Evolutionary conservation across 2,113 vertebrate genomes (phyloP), one percentile per base, ranked within the genome.

Genomic region (Siniperca chuatsi): DNA sequence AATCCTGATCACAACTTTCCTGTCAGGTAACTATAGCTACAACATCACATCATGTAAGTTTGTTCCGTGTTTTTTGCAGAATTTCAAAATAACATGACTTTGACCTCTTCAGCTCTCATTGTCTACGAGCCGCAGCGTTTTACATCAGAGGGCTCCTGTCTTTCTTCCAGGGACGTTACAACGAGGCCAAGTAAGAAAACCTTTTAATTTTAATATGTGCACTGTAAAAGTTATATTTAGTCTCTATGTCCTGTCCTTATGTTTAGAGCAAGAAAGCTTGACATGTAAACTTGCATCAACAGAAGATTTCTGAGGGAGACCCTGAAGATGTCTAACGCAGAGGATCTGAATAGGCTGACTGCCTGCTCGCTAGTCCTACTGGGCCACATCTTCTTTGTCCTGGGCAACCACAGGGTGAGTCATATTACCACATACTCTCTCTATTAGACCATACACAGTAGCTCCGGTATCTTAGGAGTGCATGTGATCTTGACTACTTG

Each of bases 111-210:
- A 98, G 97, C 77, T 98, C 97, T 5, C 97, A 98, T 89, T 98
- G 97, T 57, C 96, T 98, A 1, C 95, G 97, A 25, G 97, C 97
- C 0, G 97, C 97, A 0, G 97, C 97, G 0, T 98, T 98, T 92
- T 98, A 98, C 61, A 98, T 98, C 88, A 95, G 97, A 1, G 97
- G 97, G 0, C 97, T 98, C 15, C 97, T 98, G 87, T 98, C 97
- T 92, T 98, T 98, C 82, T 98, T 98, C 82, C 98, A 98, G 90
- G 97, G 97, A 50, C 96, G 97, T 61, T 98, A 98, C 95, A 98
- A 98, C 0, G 97, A 98, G 92, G 97, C 98, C 78, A 98, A 98
- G 97, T 98, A 90, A 97, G 97, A 96, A 57, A 18, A 65, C 42
- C 11, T 60, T 46, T 69, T 37, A 23, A 35, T 54, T 23, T 54